Evolutionary conservation across 2,797 vertebrate species (phyloP).

Genomic region (Martes flavigula): DNA sequence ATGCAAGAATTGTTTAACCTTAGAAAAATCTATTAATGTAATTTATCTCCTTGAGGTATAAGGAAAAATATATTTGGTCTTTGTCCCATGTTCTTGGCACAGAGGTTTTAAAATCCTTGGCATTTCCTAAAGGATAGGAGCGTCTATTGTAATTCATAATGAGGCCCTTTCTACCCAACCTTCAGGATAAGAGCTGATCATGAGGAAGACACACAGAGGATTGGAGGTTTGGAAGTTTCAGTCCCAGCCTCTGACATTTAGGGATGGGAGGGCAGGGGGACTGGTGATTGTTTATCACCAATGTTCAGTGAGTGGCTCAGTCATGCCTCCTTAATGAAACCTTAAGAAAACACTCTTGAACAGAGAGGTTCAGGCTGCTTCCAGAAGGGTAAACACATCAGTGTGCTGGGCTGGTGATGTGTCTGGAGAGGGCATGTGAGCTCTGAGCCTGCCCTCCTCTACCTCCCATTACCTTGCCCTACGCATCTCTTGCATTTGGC

Average conservation of each 20-base stretch:
- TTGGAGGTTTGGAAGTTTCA: not conserved
- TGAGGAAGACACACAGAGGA: not conserved
- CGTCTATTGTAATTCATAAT: not conserved
- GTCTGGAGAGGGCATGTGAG: not conserved
- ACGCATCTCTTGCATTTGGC: not conserved
- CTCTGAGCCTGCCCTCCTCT: not conserved
- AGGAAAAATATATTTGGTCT: not conserved
- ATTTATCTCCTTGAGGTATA: not conserved
- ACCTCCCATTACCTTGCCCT: not conserved
- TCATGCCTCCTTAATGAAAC: not conserved
- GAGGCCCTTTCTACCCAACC: not conserved
- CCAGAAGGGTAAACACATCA: not conserved
- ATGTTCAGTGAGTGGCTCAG: not conserved
- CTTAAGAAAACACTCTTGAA: not conserved
- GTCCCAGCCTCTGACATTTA: not conserved
- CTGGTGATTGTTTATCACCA: not conserved
- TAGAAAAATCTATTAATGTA: not conserved
- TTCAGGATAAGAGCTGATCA: not conserved
- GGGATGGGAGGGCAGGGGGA: not conserved
- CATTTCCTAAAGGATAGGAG: not conserved
- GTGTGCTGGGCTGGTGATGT: not conserved
- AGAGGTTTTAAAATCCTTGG: conserved; percentile 19
- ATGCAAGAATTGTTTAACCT: not conserved
- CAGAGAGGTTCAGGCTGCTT: not conserved
- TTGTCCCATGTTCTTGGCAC: not conserved